phyloP scores from a whole-genome alignment of 2,797 vertebrate genomes.

The Falco peregrinus region DNA sequence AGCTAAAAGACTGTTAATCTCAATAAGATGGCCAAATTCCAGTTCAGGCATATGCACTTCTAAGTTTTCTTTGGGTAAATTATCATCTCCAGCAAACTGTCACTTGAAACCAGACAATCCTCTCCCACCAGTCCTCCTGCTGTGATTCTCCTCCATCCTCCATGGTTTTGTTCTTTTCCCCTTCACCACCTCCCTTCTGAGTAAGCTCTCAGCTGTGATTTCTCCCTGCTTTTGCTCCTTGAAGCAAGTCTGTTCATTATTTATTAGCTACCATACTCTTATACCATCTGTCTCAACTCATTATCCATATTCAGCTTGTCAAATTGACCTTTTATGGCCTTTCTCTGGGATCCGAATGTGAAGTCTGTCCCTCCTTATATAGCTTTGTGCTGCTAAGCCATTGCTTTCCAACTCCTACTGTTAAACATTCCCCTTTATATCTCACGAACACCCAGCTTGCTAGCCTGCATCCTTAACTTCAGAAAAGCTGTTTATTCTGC shows the following conservation, averaged over 20 bases:
- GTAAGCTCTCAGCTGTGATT: not conserved
- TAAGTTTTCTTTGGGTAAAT: not conserved
- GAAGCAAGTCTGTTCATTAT: slow-evolving; percentile 58
- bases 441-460: not conserved
- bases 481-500: slow-evolving; percentile 41
- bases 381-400: not conserved
- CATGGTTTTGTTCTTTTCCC: slow-evolving; percentile 36
- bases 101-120: not conserved
- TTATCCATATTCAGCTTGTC: slow-evolving; percentile 45
- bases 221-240: slow-evolving; percentile 30
- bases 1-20: not conserved
- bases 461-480: not conserved
- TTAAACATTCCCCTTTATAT: not conserved
- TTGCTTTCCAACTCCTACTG: slow-evolving; percentile 29
- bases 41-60: not conserved
- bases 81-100: not conserved
- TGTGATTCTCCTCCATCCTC: not conserved
- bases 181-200: slow-evolving; percentile 47
- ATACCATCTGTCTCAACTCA: slow-evolving; percentile 64
- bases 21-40: not conserved
- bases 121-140: slow-evolving; percentile 2
- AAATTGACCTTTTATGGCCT: slow-evolving; percentile 65
- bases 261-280: slow-evolving; percentile 54
- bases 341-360: slow-evolving; percentile 28
- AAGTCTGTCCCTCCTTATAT: slow-evolving; percentile 45